Percentiles rank a stretch among this genome's conserved stretches.
Evolutionary conservation across 2,797 vertebrate species (phyloP).

Genomic region (Otus scops): DNA sequence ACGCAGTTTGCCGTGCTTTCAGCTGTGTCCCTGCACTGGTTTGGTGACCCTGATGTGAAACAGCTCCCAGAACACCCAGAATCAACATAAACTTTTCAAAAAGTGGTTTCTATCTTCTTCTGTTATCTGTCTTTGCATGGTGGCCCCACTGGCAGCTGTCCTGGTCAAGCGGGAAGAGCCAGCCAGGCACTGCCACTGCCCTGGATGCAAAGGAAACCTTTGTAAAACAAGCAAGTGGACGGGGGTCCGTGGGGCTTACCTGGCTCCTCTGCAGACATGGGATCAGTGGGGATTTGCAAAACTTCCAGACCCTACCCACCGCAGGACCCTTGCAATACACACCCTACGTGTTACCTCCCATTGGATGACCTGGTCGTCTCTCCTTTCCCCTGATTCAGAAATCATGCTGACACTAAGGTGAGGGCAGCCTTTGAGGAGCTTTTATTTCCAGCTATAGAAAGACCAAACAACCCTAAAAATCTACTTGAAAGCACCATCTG

Average conservation of each 20-base stretch:
- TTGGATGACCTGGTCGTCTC: not conserved
- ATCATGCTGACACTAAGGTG: not conserved
- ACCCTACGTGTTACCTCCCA: rapidly evolving
- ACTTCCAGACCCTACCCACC: not conserved
- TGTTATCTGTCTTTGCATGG: not conserved
- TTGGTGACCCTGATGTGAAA: not conserved
- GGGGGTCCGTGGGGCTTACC: not conserved
- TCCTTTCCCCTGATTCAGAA: not conserved
- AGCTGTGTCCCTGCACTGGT: not conserved
- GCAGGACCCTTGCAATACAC: not conserved
- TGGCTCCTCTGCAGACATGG: not conserved
- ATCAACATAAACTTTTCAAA: not conserved
- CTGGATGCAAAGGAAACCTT: not conserved
- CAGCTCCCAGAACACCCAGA: not conserved
- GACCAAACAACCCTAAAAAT: not conserved
- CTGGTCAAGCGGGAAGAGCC: not conserved
- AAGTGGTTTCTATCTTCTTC: not conserved
- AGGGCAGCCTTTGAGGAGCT: not conserved
- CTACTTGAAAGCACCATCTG: not conserved
- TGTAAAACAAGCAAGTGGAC: not conserved
- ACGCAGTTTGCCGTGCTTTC: not conserved
- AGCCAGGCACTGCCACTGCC: not conserved
- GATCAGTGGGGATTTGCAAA: not conserved
- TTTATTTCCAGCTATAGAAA: not conserved
- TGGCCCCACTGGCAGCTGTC: not conserved